Evolutionary conservation across 2,113 vertebrate species (phyloP), one percentile per base, ranked within the genome.

Genomic region (Pandion haliaetus): DNA sequence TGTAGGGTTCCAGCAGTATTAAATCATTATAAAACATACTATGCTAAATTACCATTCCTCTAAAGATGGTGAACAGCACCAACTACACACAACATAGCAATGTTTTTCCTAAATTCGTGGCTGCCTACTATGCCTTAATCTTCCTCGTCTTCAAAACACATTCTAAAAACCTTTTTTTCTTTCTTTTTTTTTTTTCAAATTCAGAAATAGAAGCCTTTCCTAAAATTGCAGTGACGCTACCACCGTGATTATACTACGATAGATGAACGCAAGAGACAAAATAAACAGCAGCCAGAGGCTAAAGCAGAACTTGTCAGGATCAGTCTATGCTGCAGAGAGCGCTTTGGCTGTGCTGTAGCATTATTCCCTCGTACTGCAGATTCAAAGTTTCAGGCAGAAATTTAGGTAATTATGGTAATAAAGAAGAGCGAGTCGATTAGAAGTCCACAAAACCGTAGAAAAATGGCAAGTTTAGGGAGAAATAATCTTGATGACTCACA

Each of bases 111-210:
- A 42, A 78, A 57, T 40, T 34, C 57, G 26, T 12, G 16, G 3
- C 2, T 47, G 38, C 15, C 31, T 49, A 7, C 50, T 34, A 40
- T 21, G 12, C 4, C 32, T 78, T 77, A 54, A 26, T 50, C 18
- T 55, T 63, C 15, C 44, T 24, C 8, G 7, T 67, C 25, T 14
- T 76, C 66, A 34, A 84, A 87, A 76, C 10, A 20, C 7, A 55
- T 12, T 50, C n/a, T 5, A 29, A 70, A 92, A 55, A 8, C 1
- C 1, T 9, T 0, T 40, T 29, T 92, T 42, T 16, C 2, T 3
- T 7, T 7, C 8, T 8, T 34, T 12, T 17, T 34, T 2, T 5
- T 4, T 4, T 4, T 3, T 14, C 14, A 8, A 62, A 21, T 61
- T 69, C 58, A 72, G 47, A 47, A 87, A 50, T 1, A 63, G 42